phyloP scores from a whole-genome alignment of 2,113 vertebrate species.

The Urocynchramus pylzowi region DNA sequence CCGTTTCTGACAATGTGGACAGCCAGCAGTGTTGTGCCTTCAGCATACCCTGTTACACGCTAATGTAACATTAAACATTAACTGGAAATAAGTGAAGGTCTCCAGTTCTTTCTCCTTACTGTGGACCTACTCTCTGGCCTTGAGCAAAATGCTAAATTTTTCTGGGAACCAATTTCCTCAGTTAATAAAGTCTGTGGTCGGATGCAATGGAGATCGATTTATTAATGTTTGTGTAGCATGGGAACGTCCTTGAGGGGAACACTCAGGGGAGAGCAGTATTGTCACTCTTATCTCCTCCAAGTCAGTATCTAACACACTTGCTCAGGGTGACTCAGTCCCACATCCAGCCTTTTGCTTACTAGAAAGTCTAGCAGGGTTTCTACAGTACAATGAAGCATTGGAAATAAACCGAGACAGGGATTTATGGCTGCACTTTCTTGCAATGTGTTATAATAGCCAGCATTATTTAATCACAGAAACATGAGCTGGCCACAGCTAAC shows the following conservation, averaged over 20 bases:
- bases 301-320: neutral
- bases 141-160: conserved; percentile 7
- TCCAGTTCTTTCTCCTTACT: neutral
- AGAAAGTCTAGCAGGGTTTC: neutral
- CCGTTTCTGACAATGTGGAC: neutral
- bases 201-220: neutral
- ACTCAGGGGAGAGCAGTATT: neutral
- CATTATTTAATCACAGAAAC: conserved; percentile 28
- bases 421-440: conserved; percentile 1
- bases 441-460: neutral
- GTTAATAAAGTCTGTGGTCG: neutral
- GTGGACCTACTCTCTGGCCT: neutral
- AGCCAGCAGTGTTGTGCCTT: neutral
- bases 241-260: neutral
- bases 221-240: neutral
- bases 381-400: neutral
- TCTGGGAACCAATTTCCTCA: neutral
- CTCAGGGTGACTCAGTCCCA: neutral
- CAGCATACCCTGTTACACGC: neutral
- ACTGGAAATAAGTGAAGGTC: neutral
- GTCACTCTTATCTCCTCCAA: conserved; percentile 12
- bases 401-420: neutral
- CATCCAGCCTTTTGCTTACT: neutral
- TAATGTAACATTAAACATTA: neutral
- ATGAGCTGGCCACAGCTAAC: neutral